These are phyloP conservation scores for Eremobia ochroleuca DNA, from an alignment of 2,888 invertebrate genomes.

Conservation along the genomic window DNA sequence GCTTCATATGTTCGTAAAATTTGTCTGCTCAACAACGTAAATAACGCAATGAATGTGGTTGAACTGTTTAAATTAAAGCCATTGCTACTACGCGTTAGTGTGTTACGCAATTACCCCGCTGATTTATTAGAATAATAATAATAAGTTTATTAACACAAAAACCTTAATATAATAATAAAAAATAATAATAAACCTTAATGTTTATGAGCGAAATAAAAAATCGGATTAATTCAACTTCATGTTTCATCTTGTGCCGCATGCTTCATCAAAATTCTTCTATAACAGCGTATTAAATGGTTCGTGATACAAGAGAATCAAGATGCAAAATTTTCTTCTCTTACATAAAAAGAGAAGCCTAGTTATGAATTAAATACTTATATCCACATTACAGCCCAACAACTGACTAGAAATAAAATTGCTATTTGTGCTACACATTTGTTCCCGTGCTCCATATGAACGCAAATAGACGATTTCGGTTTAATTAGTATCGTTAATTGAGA, in stretches of 20 bases:
- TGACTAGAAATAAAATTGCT: slow-evolving; percentile 11
- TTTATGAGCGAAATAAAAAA: too few relatives aligned
- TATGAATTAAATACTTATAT: slow-evolving; percentile 3
- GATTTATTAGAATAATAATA: too few relatives aligned
- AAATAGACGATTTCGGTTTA: slow-evolving; percentile 30
- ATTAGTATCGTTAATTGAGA: slow-evolving; percentile 50
- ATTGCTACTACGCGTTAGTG: too few relatives aligned
- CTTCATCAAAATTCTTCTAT: not conserved
- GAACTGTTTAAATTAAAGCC: too few relatives aligned
- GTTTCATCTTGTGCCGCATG: not conserved
- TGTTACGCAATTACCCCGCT: too few relatives aligned
- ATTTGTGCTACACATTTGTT: slow-evolving; percentile 13
- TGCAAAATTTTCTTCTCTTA: slow-evolving; percentile 9
- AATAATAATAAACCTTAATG: too few relatives aligned
- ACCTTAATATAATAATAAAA: too few relatives aligned
- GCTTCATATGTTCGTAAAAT: too few relatives aligned
- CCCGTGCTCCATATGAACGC: slow-evolving; percentile 20
- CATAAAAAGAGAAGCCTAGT: not conserved
- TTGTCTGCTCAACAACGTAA: too few relatives aligned
- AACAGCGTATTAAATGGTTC: not conserved
- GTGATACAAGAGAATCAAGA: slow-evolving; percentile 13
- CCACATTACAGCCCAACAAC: not conserved
- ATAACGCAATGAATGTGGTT: too few relatives aligned
- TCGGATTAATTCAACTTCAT: not conserved
- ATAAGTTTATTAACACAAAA: too few relatives aligned